These are phyloP conservation scores for Bovichtus diacanthus DNA, from an alignment of 2,797 vertebrate genomes.

Conservation along the genomic window DNA sequence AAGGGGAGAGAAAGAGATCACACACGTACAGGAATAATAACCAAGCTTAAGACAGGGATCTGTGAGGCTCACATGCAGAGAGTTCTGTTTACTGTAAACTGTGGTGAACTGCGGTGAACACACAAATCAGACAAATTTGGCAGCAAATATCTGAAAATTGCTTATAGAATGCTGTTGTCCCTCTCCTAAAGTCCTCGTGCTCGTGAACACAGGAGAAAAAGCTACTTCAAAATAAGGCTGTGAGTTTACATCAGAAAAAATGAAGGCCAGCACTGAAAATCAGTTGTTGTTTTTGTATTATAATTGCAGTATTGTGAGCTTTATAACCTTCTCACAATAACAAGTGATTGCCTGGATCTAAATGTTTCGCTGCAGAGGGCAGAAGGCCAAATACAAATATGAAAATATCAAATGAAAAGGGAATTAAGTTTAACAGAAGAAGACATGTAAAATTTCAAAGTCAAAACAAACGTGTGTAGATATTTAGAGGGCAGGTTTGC, in stretches of 20 bases:
- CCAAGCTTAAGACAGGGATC: background rate
- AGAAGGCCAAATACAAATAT: background rate
- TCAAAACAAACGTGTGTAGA: constrained; percentile 6
- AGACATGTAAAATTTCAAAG: background rate
- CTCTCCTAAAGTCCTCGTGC: background rate
- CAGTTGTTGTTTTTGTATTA: background rate
- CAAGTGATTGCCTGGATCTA: background rate
- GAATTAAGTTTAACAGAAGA: background rate
- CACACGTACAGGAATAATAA: constrained; percentile 49
- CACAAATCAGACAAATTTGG: background rate
- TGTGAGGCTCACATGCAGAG: background rate
- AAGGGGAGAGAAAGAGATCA: background rate
- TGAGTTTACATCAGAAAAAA: background rate
- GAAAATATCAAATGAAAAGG: background rate
- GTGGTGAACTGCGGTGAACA: background rate
- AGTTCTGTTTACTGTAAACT: background rate
- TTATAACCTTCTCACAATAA: background rate
- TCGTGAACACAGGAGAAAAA: background rate
- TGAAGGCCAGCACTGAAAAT: background rate
- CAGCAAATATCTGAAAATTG: background rate
- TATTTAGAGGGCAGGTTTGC: constrained; percentile 9
- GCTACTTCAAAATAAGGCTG: background rate
- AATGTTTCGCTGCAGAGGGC: background rate
- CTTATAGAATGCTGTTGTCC: background rate
- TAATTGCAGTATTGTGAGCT: background rate